Evolutionary conservation across 2,113 vertebrate genomes (phyloP), one percentile per base, ranked within the genome.

Genomic region (Camarhynchus parvulus): DNA sequence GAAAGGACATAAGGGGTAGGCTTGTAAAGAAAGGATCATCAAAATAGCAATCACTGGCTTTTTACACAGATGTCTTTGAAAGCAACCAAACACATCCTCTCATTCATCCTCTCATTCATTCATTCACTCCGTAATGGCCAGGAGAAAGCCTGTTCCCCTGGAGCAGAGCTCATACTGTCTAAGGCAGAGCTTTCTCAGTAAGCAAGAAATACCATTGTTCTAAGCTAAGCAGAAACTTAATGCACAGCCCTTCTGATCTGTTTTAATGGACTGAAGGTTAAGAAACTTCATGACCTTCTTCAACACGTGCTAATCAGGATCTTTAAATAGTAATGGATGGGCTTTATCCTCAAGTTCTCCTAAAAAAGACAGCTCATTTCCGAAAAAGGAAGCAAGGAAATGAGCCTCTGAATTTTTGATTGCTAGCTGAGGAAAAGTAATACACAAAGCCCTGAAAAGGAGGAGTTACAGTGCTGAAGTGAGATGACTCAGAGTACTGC

Each of bases 321-420:
- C 67, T 92, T 76, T 88, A 88, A 89, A 95, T 83, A 94, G 90
- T 10, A 62, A 83, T 25, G 28, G 25, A 59, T 33, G n/a, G 49
- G 59, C 27, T 55, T 88, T 23, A 68, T 83, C 56, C 58, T 89
- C 59, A 44, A 84, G 56, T 61, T 95, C 61, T 92, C 61, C 87
- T 91, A 80, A 83, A 94, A 92, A 56, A 44, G 53, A 84, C 44
- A 90, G 70, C 18, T 58, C 59, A 39, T 79, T 94, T 91, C 81
- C 4, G 1, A 79, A 94, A 86, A 94, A 89, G 53, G 81, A 94
- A 95, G 58, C 46, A 73, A 94, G 84, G 84, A 95, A 95, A 91
- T 62, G 62, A 94, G 53, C 31, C n/a, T 78, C 24, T 2, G 18
- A 75, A 90, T 61, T 84, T 92, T n/a, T 72, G 83, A 92, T 80